Evolutionary conservation across 2,113 vertebrate species (phyloP), one percentile per base, ranked within the genome.

Genomic region (Toxotes jaculatrix): DNA sequence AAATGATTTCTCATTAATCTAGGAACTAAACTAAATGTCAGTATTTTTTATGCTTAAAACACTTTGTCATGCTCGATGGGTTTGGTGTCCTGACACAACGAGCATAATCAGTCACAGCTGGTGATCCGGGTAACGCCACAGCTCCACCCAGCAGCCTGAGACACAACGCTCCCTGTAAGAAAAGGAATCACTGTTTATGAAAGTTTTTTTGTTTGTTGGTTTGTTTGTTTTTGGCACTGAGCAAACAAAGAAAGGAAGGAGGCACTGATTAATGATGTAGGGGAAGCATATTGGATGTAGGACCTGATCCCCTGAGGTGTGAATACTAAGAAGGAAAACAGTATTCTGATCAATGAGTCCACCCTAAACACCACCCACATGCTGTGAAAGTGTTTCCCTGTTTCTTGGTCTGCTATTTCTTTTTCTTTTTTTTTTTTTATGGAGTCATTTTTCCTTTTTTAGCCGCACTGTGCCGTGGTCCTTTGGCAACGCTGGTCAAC

Each of bases 281-380:
- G 17, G 36, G 53, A 45, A 49, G 36, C 57, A 47, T 55, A 56
- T 47, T 53, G 51, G 60, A 55, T 21, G 56, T 32, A 59, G 27
- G 32, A 32, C 13, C 23, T 32, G 56, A 59, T 31, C 7, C 64
- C 61, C 66, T 27, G 56, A 49, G 21, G 76, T 40, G 5, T 63
- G 69, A 62, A 74, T 31, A 5, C 10, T 47, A 34, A 74, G 43
- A n/a, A 62, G 34, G 45, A 56, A 2, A n/a, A 16, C 34, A 53
- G 23, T 12, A 2, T 42, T 79, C 13, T 62, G 31, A 79, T 84
- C 31, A 31, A 47, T 63, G 69, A 23, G 23, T 49, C 38, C 23
- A 57, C 16, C 42, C 11, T 38, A 5, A 74, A 14, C 70, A 7
- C 27, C 53, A 19, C 53, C 19, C 10, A 16, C 51, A 42, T 34